Base-by-base conservation (phyloP, 2,797 vertebrate species). In the Hyperoplus immaculatus region DNA sequence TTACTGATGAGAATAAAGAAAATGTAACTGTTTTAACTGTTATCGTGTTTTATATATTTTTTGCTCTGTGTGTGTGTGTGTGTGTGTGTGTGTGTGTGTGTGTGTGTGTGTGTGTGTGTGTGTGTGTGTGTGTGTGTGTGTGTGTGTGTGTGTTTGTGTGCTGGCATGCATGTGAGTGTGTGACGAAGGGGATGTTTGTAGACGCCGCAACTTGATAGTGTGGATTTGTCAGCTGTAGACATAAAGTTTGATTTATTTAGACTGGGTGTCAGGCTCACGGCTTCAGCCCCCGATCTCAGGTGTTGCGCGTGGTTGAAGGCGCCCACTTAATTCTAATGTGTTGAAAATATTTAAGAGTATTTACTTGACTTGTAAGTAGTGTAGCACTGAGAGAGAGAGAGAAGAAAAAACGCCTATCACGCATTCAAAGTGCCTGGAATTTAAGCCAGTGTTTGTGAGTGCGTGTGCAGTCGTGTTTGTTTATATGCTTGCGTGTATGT, bases 231-330 rank as follows among this genome's bases (percentile, higher is more conserved):
- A 86, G 78, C 86, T 77, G 80, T 49, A 88, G 87, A 89, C 89
- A 69, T 85, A 82, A 87, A 89, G 87, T 92, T 89, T 90, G 87
- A 93, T 93, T 92, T 91, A 93, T 92, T 90, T 82, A 72, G 87
- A 91, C 85, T 77, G 38, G 2, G 69, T 84, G 73, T 84, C 80
- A 78, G 62, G 75, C 80, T 87, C 81, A 41, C 58, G 47, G 78
- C 82, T 80, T 78, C 81, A 77, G 8, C 80, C 64, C 49, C 57
- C 51, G n/a, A 78, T 86, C 81, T 90, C 87, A 88, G 87, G 84
- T 90, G 84, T 87, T 83, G 84, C 67, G 29, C 78, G 76, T 10
- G 56, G 79, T 71, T 62, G 61, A 88, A 73, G 74, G 59, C 36
- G 57, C 87, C 74, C 86, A 5, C 77, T 77, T 90, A 76, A 88